Evolutionary conservation across 1,140 invertebrate genomes (phyloP).

Genomic region (Drosophila tristis): DNA sequence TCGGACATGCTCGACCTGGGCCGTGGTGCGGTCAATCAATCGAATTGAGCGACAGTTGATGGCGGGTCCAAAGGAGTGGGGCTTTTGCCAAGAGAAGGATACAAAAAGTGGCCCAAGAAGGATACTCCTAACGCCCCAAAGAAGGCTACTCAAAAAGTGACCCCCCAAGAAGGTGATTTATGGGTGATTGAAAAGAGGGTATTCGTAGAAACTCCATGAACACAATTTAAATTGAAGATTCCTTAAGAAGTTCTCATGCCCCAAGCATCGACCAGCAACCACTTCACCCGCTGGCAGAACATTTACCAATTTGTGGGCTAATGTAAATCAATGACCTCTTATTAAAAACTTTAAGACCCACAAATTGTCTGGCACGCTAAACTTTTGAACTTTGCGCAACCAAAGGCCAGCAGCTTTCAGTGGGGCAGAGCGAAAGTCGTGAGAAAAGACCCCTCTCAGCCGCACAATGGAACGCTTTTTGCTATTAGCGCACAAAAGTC

Average conservation of each 20-base stretch:
- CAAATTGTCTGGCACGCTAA: conserved; percentile 72
- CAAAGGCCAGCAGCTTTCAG: conserved; percentile 5
- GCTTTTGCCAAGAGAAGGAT: not conserved
- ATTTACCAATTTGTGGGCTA: conserved; percentile 56
- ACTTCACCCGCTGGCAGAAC: conserved; percentile 24
- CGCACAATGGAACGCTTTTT: conserved; percentile 67
- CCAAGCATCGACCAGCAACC: not conserved
- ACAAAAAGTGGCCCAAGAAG: not conserved
- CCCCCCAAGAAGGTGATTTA: too few relatives aligned
- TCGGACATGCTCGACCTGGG: conserved; percentile 35
- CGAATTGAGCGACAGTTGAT: conserved; percentile 14
- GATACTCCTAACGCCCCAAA: too few relatives aligned
- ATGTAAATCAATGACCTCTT: conserved; percentile 81
- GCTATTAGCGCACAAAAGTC: conserved; percentile 79
- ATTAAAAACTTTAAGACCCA: conserved; percentile 76
- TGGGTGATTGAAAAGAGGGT: too few relatives aligned
- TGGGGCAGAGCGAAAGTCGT: not conserved
- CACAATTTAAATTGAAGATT: too few relatives aligned
- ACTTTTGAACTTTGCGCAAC: conserved; percentile 65
- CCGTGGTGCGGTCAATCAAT: conserved; percentile 48
- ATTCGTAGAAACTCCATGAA: too few relatives aligned
- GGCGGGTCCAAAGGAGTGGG: not conserved
- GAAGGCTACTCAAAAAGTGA: too few relatives aligned
- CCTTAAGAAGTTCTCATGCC: too few relatives aligned
- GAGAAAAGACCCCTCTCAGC: conserved; percentile 25